phyloP scores from a whole-genome alignment of 2,113 vertebrate species.

The Myotis brandtii region DNA sequence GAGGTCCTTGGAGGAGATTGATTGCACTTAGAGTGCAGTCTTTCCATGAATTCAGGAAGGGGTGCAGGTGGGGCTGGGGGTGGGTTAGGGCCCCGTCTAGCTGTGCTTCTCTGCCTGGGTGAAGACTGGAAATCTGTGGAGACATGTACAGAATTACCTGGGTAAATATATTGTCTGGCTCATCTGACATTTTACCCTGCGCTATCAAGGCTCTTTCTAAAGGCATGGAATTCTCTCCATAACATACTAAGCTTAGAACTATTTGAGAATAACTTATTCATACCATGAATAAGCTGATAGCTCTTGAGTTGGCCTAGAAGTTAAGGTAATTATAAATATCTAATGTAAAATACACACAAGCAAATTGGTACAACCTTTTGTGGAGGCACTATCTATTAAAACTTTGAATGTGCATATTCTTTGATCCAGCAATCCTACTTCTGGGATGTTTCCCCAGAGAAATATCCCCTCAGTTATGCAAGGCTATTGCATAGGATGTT shows the following conservation, averaged over 20 bases:
- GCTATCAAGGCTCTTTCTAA: neutral
- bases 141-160: neutral
- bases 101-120: neutral
- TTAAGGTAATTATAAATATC: neutral
- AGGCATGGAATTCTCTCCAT: neutral
- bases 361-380: neutral
- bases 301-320: neutral
- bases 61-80: fast-evolving
- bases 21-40: neutral
- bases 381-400: neutral
- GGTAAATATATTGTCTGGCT: neutral
- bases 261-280: neutral
- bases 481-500: neutral
- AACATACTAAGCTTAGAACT: neutral
- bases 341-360: neutral
- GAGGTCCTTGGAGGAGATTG: neutral
- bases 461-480: neutral
- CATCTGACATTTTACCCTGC: neutral
- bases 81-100: too few relatives aligned
- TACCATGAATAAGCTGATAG: neutral
- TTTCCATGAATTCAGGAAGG: neutral
- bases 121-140: neutral
- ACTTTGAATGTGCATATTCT: neutral
- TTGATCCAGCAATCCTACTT: neutral
- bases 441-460: neutral